phyloP scores from a whole-genome alignment of 1,140 invertebrate genomes.

The Trissolcus basalis region DNA sequence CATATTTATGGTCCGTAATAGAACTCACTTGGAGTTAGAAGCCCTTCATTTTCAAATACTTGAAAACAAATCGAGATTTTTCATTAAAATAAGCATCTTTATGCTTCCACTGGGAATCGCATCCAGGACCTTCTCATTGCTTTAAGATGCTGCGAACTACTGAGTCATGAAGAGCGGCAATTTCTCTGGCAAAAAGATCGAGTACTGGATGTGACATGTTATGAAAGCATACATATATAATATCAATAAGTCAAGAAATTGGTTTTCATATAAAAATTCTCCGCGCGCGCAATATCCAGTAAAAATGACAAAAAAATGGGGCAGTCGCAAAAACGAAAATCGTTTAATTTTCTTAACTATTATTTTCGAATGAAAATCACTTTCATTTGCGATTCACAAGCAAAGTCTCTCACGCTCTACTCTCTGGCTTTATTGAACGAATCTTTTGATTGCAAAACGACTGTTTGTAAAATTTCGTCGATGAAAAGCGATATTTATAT shows the following conservation, averaged over 20 bases:
- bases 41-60: neutral
- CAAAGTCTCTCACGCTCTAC: too few species aligned
- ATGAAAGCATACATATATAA: conserved; percentile 9
- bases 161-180: neutral
- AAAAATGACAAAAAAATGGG: too few species aligned
- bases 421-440: too few species aligned
- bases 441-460: too few species aligned
- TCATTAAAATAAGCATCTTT: conserved; percentile 5
- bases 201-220: conserved; percentile 4
- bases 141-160: conserved; percentile 1
- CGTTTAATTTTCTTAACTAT: too few species aligned
- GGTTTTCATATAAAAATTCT: neutral
- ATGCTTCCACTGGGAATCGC: neutral
- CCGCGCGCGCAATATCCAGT: too few species aligned
- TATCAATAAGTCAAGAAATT: conserved; percentile 1
- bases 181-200: neutral
- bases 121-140: neutral
- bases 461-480: too few species aligned
- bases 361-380: too few species aligned
- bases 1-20: neutral
- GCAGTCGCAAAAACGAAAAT: too few species aligned
- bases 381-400: too few species aligned
- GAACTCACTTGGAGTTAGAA: neutral
- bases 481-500: too few species aligned
- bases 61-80: conserved; percentile 3